Base-by-base conservation (phyloP, 1,140 invertebrate species). In the Apis cerana region DNA sequence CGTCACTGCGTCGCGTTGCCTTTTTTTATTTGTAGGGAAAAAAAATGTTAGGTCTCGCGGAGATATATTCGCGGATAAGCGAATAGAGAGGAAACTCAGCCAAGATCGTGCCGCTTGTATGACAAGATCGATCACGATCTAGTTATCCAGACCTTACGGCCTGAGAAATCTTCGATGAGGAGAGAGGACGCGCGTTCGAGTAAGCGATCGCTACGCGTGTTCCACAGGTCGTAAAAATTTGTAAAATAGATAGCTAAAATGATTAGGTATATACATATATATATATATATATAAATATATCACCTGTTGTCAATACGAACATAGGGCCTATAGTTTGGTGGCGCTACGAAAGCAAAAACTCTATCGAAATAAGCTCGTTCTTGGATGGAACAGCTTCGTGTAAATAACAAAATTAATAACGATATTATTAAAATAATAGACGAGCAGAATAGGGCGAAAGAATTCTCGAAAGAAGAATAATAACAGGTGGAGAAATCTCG, bases 221-320 rank as follows among this genome's bases (percentile, higher is more conserved):
- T 71, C 62, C 82, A 58, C 85, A 65, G 87, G 83, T 90, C 88
- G 89, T 43, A 43, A 43, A 82, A 71, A 77, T 87, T 92, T 92
- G 91, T 92, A 91, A 87, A 89, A 92, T 93, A 93, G 89, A 88
- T 94, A 93, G 92, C 89, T 79, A 84, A 90, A 92, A 92, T 91
- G 87, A 91, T 91, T 91, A 92, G 85, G 74, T 82, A 82, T 89
- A 87, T 80, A 86, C 65, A 79, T 74, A 82, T 69, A 83, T 71
- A 88, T 67, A 89, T 85, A 90, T 65, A 84, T 75, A 76, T 69
- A 83, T 71, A 88, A 71, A 89, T 86, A 90, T 86, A 90, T 90
- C 86, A 91, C 88, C 88, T 91, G 90, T 93, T 93, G 92, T 94
- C 91, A 93, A 93, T 94, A 94, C 91, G 89, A 93, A 92, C 80